Conservation (phyloP, 2,888 invertebrate species). For the Xylota segnis region DNA sequence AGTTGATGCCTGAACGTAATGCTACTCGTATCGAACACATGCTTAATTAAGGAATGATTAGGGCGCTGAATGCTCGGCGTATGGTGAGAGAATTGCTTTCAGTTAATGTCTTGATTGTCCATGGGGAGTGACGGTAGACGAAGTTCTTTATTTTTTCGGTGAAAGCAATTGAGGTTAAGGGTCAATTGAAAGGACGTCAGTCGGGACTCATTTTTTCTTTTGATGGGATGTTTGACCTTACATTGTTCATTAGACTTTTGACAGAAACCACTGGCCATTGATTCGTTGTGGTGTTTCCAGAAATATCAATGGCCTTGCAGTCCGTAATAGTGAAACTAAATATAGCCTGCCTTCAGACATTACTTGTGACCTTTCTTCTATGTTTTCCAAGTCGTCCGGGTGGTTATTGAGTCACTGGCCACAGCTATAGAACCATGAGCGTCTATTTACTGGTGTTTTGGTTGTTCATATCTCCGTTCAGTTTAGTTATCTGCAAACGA, state of each 20-base stretch:
- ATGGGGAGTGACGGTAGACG: not conserved
- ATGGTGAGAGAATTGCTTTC: slow-evolving; percentile 3
- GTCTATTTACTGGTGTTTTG: too few species aligned
- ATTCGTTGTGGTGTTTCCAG: too few species aligned
- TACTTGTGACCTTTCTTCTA: too few species aligned
- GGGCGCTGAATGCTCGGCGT: not conserved
- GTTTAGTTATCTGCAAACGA: not conserved
- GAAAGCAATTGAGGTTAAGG: not conserved
- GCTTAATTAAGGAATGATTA: slow-evolving; percentile 2
- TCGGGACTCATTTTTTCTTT: not conserved
- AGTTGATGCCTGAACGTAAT: not conserved
- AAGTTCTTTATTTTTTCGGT: not conserved
- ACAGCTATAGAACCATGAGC: too few species aligned
- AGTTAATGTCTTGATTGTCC: slow-evolving; percentile 5
- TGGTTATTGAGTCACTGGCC: too few species aligned
- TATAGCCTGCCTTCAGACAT: too few species aligned
- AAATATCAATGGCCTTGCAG: too few species aligned
- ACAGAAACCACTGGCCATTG: not conserved
- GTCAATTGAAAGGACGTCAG: not conserved
- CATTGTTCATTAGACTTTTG: too few species aligned
- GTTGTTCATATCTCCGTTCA: not conserved
- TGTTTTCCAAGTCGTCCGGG: too few species aligned
- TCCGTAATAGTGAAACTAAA: too few species aligned
- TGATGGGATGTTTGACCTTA: too few species aligned
- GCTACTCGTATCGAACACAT: not conserved